Percentiles rank a stretch among this genome's conserved stretches.
Evolutionary conservation across 37 sponge, comb jelly and placozoan species (phyloP).

Genomic region (Amphimedon queenslandica): DNA sequence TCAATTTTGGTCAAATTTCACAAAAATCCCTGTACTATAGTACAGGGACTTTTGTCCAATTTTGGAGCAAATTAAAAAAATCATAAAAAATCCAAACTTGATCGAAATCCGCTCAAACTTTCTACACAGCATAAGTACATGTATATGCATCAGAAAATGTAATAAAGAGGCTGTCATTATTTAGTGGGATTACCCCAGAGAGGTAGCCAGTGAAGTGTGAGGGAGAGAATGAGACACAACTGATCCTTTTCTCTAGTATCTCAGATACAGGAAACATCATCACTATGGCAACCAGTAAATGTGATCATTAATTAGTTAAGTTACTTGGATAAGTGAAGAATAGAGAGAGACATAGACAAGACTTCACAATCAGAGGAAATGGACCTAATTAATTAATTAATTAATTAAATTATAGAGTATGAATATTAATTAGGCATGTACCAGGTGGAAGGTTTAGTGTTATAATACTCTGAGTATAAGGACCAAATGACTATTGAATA

Average conservation of each 20-base stretch:
- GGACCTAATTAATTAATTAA: constrained; percentile 27
- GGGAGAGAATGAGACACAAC: constrained; percentile 1
- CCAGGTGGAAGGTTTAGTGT: constrained; percentile 86
- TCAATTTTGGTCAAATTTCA: too few relatives aligned
- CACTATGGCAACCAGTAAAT: constrained; percentile 43
- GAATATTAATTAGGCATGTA: not conserved
- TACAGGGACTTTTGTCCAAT: too few relatives aligned
- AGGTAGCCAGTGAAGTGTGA: not conserved
- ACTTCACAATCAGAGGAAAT: constrained; percentile 79
- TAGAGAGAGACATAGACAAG: constrained; percentile 86
- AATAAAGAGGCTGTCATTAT: too few relatives aligned
- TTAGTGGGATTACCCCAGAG: not conserved
- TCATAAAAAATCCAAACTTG: too few relatives aligned
- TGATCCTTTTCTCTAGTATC: constrained; percentile 69
- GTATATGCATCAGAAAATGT: too few relatives aligned
- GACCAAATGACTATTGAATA: constrained; percentile 68
- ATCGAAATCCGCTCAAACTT: too few relatives aligned
- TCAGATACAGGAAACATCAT: constrained; percentile 97
- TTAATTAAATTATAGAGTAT: not conserved
- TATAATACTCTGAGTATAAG: constrained; percentile 76
- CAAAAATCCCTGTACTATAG: too few relatives aligned
- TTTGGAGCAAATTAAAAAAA: too few relatives aligned
- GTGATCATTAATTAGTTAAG: not conserved
- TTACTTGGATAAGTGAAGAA: constrained; percentile 96
- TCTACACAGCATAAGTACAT: too few relatives aligned